A percentile compares a stretch with the other conserved stretches of the same genome.
These are phyloP conservation scores for Montipora capitata DNA, from an alignment of 92 coral and sea anemone genomes.

Conservation along the genomic window DNA sequence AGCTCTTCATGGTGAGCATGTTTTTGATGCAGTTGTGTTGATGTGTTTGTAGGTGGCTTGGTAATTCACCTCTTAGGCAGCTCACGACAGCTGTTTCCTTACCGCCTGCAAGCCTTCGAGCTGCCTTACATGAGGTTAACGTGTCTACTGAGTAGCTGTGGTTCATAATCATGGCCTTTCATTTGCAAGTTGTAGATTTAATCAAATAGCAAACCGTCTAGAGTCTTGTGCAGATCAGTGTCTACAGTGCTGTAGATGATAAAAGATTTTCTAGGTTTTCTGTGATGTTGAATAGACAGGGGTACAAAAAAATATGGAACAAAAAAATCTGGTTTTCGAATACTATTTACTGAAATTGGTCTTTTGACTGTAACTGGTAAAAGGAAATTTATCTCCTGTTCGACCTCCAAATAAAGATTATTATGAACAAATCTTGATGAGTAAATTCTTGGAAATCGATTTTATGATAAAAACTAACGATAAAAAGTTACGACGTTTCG, in stretches of 20 bases:
- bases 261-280: no score
- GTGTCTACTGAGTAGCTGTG: conserved; percentile 37
- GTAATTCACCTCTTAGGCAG: conserved; percentile 61
- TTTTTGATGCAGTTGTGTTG: conserved; percentile 44
- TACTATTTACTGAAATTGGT: no score
- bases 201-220: not conserved
- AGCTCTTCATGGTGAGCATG: conserved; percentile 13
- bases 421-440: no score
- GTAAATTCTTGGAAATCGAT: no score
- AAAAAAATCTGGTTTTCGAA: no score
- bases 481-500: no score
- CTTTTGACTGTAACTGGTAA: no score
- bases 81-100: conserved; percentile 50
- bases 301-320: no score
- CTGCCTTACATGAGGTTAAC: conserved; percentile 62
- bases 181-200: conserved; percentile 4
- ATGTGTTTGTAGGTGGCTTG: conserved; percentile 66
- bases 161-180: conserved; percentile 1
- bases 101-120: conserved; percentile 47
- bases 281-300: no score
- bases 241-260: not conserved
- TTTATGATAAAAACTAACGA: no score
- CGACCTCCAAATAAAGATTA: no score
- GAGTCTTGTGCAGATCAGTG: not conserved
- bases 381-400: no score